Conservation (phyloP, 2,797 vertebrate genomes). For the Danio jaintianensis region DNA sequence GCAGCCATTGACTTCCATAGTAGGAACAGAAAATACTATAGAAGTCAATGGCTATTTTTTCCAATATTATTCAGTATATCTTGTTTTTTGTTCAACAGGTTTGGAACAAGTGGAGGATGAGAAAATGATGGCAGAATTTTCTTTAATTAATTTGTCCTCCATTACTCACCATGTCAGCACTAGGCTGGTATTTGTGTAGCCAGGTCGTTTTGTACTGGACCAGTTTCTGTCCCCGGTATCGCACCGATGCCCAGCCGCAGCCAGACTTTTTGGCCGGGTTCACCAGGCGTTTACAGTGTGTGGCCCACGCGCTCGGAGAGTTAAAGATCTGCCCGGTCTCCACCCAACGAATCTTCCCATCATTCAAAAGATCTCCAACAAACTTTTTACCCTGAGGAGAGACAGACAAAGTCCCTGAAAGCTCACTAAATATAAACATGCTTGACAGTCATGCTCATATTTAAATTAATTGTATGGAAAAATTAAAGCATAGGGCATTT, state of each 20-base stretch:
- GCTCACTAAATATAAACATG: not conserved
- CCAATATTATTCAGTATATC: too few species aligned
- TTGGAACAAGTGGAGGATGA: too few species aligned
- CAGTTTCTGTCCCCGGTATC: conserved; percentile 94
- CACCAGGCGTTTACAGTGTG: conserved; percentile 95
- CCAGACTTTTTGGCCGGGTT: conserved; percentile 98
- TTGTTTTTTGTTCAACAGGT: too few species aligned
- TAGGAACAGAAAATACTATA: too few species aligned
- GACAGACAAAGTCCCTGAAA: not conserved
- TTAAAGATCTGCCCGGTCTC: conserved; percentile 95
- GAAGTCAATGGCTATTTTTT: too few species aligned
- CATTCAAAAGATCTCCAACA: conserved; percentile 88
- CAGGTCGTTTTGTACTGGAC: conserved; percentile 96
- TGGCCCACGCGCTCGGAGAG: conserved; percentile 96
- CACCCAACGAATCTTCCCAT: conserved; percentile 96
- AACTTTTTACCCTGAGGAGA: conserved; percentile 91
- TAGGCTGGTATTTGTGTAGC: conserved; percentile 91
- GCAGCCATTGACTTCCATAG: too few species aligned
- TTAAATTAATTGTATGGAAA: not conserved
- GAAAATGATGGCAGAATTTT: too few species aligned
- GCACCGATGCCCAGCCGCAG: conserved; percentile 95
- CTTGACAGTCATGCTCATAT: not conserved
- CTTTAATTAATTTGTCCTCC: not conserved
- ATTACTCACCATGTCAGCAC: conserved; percentile 85
- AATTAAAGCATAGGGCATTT: not conserved